Conservation (phyloP, 2,888 invertebrate genomes). For the Epirrhoe tristata region DNA sequence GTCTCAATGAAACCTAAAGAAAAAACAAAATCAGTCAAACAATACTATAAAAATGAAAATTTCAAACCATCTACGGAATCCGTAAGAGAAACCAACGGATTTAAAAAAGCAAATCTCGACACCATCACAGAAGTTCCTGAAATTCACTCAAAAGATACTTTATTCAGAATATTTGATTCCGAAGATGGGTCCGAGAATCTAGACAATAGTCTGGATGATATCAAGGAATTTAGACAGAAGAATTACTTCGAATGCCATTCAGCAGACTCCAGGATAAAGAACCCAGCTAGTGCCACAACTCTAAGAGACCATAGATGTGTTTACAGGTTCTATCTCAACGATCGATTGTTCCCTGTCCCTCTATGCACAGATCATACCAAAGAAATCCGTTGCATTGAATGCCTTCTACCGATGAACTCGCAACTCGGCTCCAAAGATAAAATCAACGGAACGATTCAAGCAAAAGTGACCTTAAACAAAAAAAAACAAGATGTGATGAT, state of each 20-base stretch:
- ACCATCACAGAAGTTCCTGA: slow-evolving; percentile 70
- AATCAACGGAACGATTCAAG: slow-evolving; percentile 76
- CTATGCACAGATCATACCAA: slow-evolving; percentile 74
- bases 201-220: slow-evolving; percentile 50
- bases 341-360: slow-evolving; percentile 84
- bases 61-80: slow-evolving; percentile 62
- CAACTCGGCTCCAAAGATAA: slow-evolving; percentile 43
- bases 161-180: slow-evolving; percentile 54
- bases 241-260: slow-evolving; percentile 88
- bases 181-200: slow-evolving; percentile 55
- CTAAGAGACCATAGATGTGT: slow-evolving; percentile 77
- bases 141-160: slow-evolving; percentile 45
- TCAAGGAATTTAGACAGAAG: slow-evolving; percentile 82
- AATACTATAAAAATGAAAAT: slow-evolving; percentile 74
- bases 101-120: slow-evolving; percentile 58
- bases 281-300: slow-evolving; percentile 54
- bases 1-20: slow-evolving; percentile 22
- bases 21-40: slow-evolving; percentile 52
- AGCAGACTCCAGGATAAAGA: slow-evolving; percentile 65
- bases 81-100: slow-evolving; percentile 47
- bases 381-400: slow-evolving; percentile 79
- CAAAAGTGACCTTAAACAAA: slow-evolving; percentile 68
- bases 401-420: slow-evolving; percentile 71
- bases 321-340: slow-evolving; percentile 84
- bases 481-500: slow-evolving; percentile 66